These are phyloP conservation scores for Cyprinodon brontotheroides DNA, from an alignment of 2,113 vertebrate species.

Conservation along the genomic window DNA sequence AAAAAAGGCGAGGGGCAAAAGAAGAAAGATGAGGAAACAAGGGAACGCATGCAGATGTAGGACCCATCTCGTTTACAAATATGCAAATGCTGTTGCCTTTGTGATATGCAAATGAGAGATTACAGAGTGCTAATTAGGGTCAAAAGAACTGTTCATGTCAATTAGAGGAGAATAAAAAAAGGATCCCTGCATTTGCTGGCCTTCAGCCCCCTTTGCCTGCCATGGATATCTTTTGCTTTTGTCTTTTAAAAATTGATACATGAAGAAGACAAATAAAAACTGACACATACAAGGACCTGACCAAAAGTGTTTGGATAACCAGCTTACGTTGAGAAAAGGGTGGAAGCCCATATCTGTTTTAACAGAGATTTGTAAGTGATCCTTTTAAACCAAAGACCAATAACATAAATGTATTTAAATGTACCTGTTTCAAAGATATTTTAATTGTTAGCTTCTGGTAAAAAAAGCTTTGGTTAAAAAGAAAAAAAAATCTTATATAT, in stretches of 20 bases:
- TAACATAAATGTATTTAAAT: not conserved
- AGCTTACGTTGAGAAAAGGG: constrained; percentile 46
- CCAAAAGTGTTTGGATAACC: constrained; percentile 39
- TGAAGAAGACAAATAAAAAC: constrained; percentile 73
- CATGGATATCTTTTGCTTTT: constrained; percentile 77
- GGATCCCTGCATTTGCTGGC: constrained; percentile 62
- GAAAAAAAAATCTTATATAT: too few relatives aligned
- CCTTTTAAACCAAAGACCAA: constrained; percentile 19
- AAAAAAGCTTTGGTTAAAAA: too few relatives aligned
- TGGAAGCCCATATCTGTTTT: constrained; percentile 56
- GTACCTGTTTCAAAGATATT: not conserved
- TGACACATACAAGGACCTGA: constrained; percentile 57
- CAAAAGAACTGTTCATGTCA: constrained; percentile 91
- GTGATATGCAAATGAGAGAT: constrained; percentile 92
- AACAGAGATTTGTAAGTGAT: constrained; percentile 12
- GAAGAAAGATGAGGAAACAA: constrained; percentile 77
- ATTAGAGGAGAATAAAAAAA: constrained; percentile 85
- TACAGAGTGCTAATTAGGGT: constrained; percentile 94
- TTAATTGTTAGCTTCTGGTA: too few relatives aligned
- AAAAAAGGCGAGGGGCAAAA: constrained; percentile 53
- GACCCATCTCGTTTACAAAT: constrained; percentile 89
- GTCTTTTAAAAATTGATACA: constrained; percentile 76
- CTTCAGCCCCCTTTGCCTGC: constrained; percentile 65
- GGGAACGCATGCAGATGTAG: constrained; percentile 82
- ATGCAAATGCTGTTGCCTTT: constrained; percentile 91